Base-by-base conservation (phyloP, 1,140 invertebrate genomes). In the Colletes latitarsis region DNA sequence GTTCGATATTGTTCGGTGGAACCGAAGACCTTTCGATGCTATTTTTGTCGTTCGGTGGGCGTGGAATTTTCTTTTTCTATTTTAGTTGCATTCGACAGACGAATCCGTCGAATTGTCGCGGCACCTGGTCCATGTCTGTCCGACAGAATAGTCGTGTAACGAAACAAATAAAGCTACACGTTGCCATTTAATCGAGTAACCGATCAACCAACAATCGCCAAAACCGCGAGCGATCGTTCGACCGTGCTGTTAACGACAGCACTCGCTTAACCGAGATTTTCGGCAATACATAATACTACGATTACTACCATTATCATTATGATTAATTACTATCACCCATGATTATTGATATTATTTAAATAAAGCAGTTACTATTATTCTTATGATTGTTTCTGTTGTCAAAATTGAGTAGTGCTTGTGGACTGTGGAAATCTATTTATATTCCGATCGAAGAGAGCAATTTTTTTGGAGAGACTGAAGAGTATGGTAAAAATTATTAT, bases 291-390 rank as follows among this genome's bases (percentile, higher is more conserved):
- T 80, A 69, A 19, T 67, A 60, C 17, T 78, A 67, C 73, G 41
- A 81, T 77, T 84, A 86, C 69, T 69, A 70, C 52, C 58, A 76
- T 63, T 77, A 81, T 10, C 67, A 78, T 57, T 80, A 64, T 21
- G 62, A 67, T 73, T 72, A 49, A 75, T 79, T 69, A 57, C 49
- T 70, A 77, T 79, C 60, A 78, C 17, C 30, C 75, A 85, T 78
- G 80, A 85, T 84, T 84, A 88, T 19, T 88, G 77, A 86, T 85
- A 88, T 88, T 83, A 89, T 89, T 89, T 89, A 85, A 89, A 89
- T 89, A 89, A 88, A 89, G 68, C 82, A 88, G 88, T 88, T 82
- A 89, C 86, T 81, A 89, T 89, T 87, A 87, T 86, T 86, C 75
- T 81, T 88, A 82, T 53, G 73, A 85, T 78, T 85, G 62, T 82